A percentile compares a stretch with the other conserved stretches of the same genome.
Evolutionary conservation across 2,888 invertebrate genomes (phyloP).

Genomic region (Lymantria monacha): DNA sequence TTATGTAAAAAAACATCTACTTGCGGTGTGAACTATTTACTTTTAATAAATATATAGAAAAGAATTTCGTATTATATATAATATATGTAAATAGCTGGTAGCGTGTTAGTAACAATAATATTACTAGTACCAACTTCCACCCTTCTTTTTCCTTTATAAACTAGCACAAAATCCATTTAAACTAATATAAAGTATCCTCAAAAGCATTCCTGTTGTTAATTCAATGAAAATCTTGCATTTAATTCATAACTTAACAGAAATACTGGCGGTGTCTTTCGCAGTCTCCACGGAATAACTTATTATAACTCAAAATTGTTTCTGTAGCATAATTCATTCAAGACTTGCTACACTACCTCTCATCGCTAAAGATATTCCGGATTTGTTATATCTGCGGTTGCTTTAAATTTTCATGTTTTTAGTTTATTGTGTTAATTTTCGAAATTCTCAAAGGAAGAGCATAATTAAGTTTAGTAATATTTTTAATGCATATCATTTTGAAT

Average conservation of each 20-base stretch:
- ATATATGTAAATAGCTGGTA: too few relatives aligned
- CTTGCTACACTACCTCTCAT: slow-evolving; percentile 23
- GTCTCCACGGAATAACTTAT: slow-evolving; percentile 23
- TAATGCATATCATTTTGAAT: too few relatives aligned
- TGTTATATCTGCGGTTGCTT: slow-evolving; percentile 12
- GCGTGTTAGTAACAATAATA: too few relatives aligned
- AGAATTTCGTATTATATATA: too few relatives aligned
- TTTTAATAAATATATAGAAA: too few relatives aligned
- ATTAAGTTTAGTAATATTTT: too few relatives aligned
- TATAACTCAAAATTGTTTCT: slow-evolving; percentile 27
- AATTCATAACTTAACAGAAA: slow-evolving; percentile 31
- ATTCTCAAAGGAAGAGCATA: slow-evolving; percentile 1
- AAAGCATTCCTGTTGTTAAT: slow-evolving; percentile 1
- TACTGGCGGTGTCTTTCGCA: slow-evolving; percentile 23
- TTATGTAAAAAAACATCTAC: too few relatives aligned
- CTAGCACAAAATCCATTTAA: neutral
- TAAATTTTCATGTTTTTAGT: slow-evolving; percentile 21
- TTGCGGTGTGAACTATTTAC: too few relatives aligned
- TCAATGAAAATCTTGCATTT: slow-evolving; percentile 19
- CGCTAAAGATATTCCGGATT: slow-evolving; percentile 17
- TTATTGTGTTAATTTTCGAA: slow-evolving; percentile 3
- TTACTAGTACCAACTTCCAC: too few relatives aligned
- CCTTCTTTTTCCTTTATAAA: too few relatives aligned
- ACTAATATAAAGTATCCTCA: neutral
- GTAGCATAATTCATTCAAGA: slow-evolving; percentile 30